Base-by-base conservation (phyloP, 2,797 vertebrate species). In the Dicrostonyx torquatus region DNA sequence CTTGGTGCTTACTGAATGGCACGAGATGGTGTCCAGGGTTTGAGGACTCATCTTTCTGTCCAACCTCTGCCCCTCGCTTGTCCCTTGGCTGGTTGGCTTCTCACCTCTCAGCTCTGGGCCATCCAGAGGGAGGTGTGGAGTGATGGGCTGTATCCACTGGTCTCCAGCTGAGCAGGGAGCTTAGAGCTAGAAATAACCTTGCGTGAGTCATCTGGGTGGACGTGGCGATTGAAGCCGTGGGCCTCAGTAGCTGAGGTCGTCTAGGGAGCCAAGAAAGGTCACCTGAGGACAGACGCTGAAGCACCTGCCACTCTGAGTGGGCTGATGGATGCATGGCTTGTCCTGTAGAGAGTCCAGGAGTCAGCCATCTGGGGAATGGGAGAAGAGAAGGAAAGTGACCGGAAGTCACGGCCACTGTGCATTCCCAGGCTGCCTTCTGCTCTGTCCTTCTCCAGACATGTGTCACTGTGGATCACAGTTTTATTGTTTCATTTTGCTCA, bases 101-200 rank as follows among this genome's bases (percentile, higher is more conserved):
- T 17, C 45, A 62, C 78, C 88, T 45, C 79, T 58, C 18, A 80
- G 66, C 29, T 17, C 72, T 2, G 0, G 37, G 80, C 62, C n/a
- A 1, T 76, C 89, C 72, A 34, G 45, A 43, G 85, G n/a, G 79
- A 43, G 68, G n/a, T 53, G 53, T 80, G 26, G 86, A 83, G 40
- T 45, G 4, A 43, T 60, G 50, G 73, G 50, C 73, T 80, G n/a
- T 53, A n/a, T 70, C 9, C 31, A 6, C 91, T 58, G 91, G 82
- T 58, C 95, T 72, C 62, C 31, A 79, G 89, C 89, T 96, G 77
- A 82, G 80, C 89, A 14, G 84, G 90, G 91, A 94, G 89, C 89
- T 91, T 89, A 87, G 34, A 82, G 80, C 95, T 95, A 70, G 95
- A 97, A 97, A 96, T 96, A 96, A 68, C 66, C 18, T 0, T 0